Evolutionary conservation across 2,797 vertebrate species (phyloP).

Genomic region (Syndactyla subalaris): DNA sequence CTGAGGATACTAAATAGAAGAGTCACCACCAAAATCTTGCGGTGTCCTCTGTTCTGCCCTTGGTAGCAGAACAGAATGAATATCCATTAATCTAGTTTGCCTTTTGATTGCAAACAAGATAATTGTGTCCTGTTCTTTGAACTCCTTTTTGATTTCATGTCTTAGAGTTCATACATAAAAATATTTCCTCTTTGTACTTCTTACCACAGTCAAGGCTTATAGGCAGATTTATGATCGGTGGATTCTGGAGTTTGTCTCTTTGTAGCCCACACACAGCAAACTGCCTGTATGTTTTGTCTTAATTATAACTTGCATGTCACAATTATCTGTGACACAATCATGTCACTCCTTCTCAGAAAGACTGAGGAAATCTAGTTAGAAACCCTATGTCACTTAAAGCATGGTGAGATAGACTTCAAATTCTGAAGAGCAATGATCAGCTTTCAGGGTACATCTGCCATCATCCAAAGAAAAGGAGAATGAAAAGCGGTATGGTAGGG

Average conservation of each 20-base stretch:
- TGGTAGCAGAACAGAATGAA: not conserved
- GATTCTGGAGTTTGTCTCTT: not conserved
- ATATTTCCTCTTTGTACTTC: not conserved
- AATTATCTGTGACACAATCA: not conserved
- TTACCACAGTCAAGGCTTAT: not conserved
- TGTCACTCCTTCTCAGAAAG: not conserved
- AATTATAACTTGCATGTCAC: not conserved
- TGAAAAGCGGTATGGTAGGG: not conserved
- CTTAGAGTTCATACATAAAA: not conserved
- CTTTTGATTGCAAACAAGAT: not conserved
- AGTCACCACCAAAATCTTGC: not conserved
- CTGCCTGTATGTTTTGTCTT: not conserved
- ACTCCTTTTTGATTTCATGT: not conserved
- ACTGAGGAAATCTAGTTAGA: not conserved
- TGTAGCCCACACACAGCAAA: not conserved
- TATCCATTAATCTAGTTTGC: not conserved
- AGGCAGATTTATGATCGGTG: not conserved
- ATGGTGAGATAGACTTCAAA: not conserved
- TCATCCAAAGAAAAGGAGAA: not conserved
- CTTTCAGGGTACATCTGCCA: not conserved
- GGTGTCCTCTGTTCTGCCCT: not conserved
- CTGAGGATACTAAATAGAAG: not conserved
- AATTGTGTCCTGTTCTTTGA: not conserved
- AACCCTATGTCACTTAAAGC: not conserved
- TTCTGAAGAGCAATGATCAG: not conserved